Evolutionary conservation across 1,140 invertebrate genomes (phyloP).

Genomic region (Ips typographus): DNA sequence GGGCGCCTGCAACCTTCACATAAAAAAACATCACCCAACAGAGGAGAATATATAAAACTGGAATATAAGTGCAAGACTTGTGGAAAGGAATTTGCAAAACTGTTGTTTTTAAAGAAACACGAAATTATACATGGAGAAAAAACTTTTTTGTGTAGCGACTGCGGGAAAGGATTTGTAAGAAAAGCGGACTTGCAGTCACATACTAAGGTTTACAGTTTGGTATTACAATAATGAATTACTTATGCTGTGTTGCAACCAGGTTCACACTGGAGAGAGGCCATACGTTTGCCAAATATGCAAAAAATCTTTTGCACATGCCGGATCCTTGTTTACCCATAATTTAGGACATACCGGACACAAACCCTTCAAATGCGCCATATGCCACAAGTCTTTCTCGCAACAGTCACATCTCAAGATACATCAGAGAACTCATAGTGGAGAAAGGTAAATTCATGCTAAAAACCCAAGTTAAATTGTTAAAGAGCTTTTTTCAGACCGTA

Average conservation of each 20-base stretch:
- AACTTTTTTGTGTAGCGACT: constrained; percentile 44
- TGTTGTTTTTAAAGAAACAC: constrained; percentile 30
- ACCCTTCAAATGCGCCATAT: constrained; percentile 73
- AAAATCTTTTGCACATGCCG: constrained; percentile 72
- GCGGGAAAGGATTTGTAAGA: constrained; percentile 38
- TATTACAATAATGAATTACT: background rate
- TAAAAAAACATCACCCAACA: constrained; percentile 28
- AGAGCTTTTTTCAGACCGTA: constrained; percentile 26
- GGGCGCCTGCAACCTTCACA: constrained; percentile 15
- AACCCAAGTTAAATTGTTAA: background rate
- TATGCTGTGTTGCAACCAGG: constrained; percentile 24
- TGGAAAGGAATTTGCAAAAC: constrained; percentile 27
- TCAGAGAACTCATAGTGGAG: constrained; percentile 60
- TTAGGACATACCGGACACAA: constrained; percentile 70
- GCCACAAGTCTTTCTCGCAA: constrained; percentile 70
- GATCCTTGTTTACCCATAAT: constrained; percentile 59
- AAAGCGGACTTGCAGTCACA: constrained; percentile 40
- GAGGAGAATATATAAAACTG: background rate
- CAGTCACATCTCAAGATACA: constrained; percentile 68
- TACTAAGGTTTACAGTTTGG: constrained; percentile 19
- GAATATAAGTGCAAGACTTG: constrained; percentile 33
- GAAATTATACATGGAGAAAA: constrained; percentile 43
- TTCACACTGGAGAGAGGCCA: constrained; percentile 68
- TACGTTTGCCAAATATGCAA: constrained; percentile 69
- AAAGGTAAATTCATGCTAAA: constrained; percentile 49